phyloP scores from a whole-genome alignment of 2,888 invertebrate genomes.

The Caenorhabditis doughertyi region DNA sequence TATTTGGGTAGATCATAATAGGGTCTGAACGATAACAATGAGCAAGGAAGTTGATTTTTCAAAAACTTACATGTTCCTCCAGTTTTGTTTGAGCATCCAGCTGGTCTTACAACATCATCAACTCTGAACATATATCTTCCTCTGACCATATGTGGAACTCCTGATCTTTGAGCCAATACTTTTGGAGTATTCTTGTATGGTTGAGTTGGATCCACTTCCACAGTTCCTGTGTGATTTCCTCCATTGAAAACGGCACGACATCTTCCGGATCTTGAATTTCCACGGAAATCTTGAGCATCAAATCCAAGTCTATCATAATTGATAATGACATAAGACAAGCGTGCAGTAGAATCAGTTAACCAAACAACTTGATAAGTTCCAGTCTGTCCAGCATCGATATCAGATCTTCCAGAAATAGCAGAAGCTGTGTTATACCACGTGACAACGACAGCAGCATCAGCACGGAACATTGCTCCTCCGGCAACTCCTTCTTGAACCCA shows the following conservation, averaged over 20 bases:
- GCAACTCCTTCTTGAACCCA: conserved; percentile 87
- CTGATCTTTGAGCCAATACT: conserved; percentile 81
- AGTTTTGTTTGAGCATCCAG: conserved; percentile 87
- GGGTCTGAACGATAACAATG: conserved; percentile 72
- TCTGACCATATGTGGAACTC: conserved; percentile 82
- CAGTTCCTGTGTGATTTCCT: conserved; percentile 82
- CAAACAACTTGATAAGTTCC: conserved; percentile 91
- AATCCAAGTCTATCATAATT: conserved; percentile 94
- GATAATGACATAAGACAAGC: conserved; percentile 94
- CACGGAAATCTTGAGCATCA: conserved; percentile 87
- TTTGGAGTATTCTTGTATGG: conserved; percentile 81
- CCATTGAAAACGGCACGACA: conserved; percentile 82
- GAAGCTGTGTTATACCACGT: conserved; percentile 96
- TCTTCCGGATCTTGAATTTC: conserved; percentile 80
- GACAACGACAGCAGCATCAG: conserved; percentile 92
- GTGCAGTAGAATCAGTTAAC: conserved; percentile 92
- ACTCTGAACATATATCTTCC: conserved; percentile 96
- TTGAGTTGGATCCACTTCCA: conserved; percentile 81
- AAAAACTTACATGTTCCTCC: conserved; percentile 80
- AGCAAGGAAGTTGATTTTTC: not conserved
- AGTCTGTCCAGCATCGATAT: conserved; percentile 86
- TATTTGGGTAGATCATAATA: conserved; percentile 87
- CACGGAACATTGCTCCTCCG: conserved; percentile 92
- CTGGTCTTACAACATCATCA: conserved; percentile 94
- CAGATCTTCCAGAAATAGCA: conserved; percentile 80